These are phyloP conservation scores for Drosophila histrio DNA, from an alignment of 2,888 invertebrate species.

Conservation along the genomic window DNA sequence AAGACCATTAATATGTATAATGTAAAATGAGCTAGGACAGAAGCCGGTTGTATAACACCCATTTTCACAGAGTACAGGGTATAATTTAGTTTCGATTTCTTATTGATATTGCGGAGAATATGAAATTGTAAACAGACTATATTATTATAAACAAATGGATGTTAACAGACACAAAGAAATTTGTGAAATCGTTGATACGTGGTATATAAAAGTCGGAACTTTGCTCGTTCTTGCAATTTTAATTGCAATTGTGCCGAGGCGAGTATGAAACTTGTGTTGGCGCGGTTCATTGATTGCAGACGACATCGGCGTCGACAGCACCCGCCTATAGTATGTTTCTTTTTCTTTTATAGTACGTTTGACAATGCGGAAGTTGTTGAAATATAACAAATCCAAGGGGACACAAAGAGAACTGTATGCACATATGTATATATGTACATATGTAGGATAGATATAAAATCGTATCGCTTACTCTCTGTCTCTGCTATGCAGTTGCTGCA, in stretches of 20 bases:
- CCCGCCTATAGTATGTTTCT: conserved; percentile 30
- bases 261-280: conserved; percentile 39
- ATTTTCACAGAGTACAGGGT: neutral
- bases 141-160: neutral
- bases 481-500: conserved; percentile 64
- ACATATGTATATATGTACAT: conserved; percentile 27
- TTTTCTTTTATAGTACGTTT: conserved; percentile 52
- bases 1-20: neutral
- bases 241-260: conserved; percentile 17
- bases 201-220: conserved; percentile 3
- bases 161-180: neutral
- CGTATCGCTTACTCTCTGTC: conserved; percentile 24
- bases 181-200: neutral
- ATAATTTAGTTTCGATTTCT: neutral
- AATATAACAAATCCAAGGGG: conserved; percentile 72
- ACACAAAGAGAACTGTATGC: conserved; percentile 75
- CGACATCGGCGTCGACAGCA: conserved; percentile 37
- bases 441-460: conserved; percentile 48
- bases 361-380: conserved; percentile 77
- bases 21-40: too few relatives aligned
- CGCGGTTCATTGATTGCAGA: conserved; percentile 70
- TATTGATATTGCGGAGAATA: neutral
- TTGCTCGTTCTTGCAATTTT: neutral
- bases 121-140: neutral
- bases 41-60: too few relatives aligned